phyloP scores from a whole-genome alignment of 2,888 invertebrate species.

The Lathronympha strigana region DNA sequence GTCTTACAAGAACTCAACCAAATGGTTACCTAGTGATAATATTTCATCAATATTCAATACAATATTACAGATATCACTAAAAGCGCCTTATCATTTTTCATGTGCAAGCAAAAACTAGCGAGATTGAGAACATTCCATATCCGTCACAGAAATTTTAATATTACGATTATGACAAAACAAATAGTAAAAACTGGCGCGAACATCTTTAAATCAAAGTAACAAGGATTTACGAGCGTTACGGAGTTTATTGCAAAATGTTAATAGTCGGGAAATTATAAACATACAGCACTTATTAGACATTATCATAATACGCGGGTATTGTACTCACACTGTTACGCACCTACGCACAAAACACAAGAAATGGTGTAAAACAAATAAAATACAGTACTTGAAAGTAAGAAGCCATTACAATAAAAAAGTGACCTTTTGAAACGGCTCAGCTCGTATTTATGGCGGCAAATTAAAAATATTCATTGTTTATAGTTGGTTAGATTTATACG shows the following conservation, averaged over 20 bases:
- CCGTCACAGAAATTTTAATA: constrained; percentile 9
- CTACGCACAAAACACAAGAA: constrained; percentile 31
- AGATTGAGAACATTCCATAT: no score
- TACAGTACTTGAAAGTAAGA: constrained; percentile 27
- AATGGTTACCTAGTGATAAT: neutral
- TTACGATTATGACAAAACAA: constrained; percentile 15
- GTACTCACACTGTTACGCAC: constrained; percentile 31
- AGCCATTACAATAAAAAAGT: constrained; percentile 33
- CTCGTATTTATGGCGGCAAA: constrained; percentile 29
- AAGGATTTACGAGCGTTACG: constrained; percentile 29
- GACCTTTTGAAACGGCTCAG: constrained; percentile 36
- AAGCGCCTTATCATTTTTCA: constrained; percentile 5
- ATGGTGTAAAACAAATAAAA: constrained; percentile 36
- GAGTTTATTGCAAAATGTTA: constrained; percentile 18
- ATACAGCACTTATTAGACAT: constrained; percentile 24
- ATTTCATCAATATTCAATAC: constrained; percentile 7
- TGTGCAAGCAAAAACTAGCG: neutral
- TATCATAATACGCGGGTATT: constrained; percentile 27
- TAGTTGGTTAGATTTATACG: constrained; percentile 34
- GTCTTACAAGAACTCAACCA: neutral
- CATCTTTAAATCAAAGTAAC: constrained; percentile 32
- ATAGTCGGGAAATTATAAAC: constrained; percentile 32
- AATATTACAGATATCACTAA: neutral
- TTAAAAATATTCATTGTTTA: constrained; percentile 41
- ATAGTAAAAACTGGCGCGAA: constrained; percentile 14